Evolutionary conservation across 2,797 vertebrate species (phyloP), one percentile per base, ranked within the genome.

Genomic region (Macropodus opercularis): DNA sequence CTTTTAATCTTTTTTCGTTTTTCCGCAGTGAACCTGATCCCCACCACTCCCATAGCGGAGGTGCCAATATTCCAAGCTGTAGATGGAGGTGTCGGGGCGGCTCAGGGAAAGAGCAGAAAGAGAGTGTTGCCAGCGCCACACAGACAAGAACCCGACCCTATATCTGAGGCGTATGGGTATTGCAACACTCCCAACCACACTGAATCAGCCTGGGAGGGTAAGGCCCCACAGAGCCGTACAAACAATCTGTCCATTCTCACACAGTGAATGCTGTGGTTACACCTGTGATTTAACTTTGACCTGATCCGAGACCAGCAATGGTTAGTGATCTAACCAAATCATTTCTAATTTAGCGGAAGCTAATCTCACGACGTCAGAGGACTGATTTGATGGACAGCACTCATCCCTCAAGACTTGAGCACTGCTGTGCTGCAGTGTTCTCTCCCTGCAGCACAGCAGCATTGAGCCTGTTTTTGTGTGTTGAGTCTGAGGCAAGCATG

Each of bases 121-220:
- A 90, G 96, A 44, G 92, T 98, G 67, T 94, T 96, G 87, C 94
- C 93, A 0, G 91, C 93, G 59, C 85, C 92, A 2, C 92, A 92
- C 84, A 96, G 94, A 0, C 91, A 94, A 0, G 87, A 87, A 5
- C 83, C 88, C 3, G 92, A 96, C 78, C 96, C 96, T 0, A 15
- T 98, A 29, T 89, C 92, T 3, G 97, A 98, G 80, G 94, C 96
- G 9, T 93, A 85, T 0, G 75, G 92, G 52, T 99, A 99, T 85
- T 99, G 98, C 88, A 99, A 99, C 58, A 85, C 91, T 29, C 97
- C 97, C 4, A 95, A 90, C 43, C 77, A 87, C 75, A 92, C 91
- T 0, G 95, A 98, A 43, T 95, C 86, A 69, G 95, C 94, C 80
- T 95, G 95, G 94, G 98, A 99, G 92, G 98, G 98, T 98, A 81